Evolutionary conservation across 2,888 invertebrate genomes (phyloP).

Genomic region (Melipona bicolor): DNA sequence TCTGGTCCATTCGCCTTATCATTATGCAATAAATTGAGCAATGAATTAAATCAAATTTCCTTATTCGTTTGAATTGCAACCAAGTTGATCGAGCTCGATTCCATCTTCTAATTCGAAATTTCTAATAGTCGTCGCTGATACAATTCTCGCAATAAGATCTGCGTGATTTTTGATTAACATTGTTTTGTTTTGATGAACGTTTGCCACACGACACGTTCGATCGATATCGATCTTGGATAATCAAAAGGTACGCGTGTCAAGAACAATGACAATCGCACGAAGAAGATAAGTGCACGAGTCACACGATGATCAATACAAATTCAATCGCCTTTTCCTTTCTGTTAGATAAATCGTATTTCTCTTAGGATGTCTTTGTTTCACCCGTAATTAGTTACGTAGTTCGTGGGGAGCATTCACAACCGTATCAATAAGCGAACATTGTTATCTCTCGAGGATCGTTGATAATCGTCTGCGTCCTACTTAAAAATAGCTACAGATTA

Average conservation of each 20-base stretch:
- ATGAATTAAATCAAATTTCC: constrained; percentile 57
- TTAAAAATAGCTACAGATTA: constrained; percentile 69
- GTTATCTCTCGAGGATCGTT: constrained; percentile 63
- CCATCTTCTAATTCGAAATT: neutral
- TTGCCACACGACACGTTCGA: neutral
- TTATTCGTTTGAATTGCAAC: constrained; percentile 59
- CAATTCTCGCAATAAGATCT: neutral
- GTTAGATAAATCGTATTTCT: neutral
- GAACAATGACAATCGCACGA: neutral
- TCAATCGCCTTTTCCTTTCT: neutral
- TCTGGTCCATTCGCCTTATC: constrained; percentile 67
- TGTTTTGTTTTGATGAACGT: neutral
- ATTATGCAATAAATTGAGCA: constrained; percentile 70
- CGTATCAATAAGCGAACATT: constrained; percentile 54
- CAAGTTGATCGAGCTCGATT: constrained; percentile 20
- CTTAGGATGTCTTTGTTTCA: constrained; percentile 50
- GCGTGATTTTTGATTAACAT: neutral
- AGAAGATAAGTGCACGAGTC: constrained; percentile 3
- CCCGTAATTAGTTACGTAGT: constrained; percentile 54
- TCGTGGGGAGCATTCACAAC: constrained; percentile 20
- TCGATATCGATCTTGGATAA: constrained; percentile 12
- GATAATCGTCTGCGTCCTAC: constrained; percentile 68
- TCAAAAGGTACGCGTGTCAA: neutral
- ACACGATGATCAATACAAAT: neutral
- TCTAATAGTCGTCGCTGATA: neutral